These are phyloP conservation scores for Drosophila pseudotalamancana DNA, from an alignment of 2,888 invertebrate genomes.

Conservation along the genomic window DNA sequence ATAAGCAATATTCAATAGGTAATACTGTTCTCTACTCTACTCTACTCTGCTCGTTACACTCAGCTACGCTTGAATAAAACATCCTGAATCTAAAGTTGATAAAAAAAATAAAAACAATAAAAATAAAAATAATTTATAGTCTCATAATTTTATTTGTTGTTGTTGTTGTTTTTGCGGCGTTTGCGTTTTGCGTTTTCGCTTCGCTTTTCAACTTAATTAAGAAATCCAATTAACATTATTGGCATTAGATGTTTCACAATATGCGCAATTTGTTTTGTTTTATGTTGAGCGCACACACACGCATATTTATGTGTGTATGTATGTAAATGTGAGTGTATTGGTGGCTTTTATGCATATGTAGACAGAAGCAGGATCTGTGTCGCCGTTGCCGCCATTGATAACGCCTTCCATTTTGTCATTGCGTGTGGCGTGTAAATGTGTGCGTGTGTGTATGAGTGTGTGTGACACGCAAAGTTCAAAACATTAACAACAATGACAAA, in stretches of 20 bases:
- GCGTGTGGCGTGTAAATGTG: slow-evolving; percentile 33
- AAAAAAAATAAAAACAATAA: not conserved
- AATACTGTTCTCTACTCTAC: too few relatives aligned
- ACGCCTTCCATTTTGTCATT: slow-evolving; percentile 36
- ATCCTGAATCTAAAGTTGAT: not conserved
- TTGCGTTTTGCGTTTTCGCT: slow-evolving; percentile 22
- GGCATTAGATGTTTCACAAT: slow-evolving; percentile 71
- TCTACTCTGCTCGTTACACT: too few relatives aligned
- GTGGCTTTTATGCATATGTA: slow-evolving; percentile 34
- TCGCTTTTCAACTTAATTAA: slow-evolving; percentile 73
- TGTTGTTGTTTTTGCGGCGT: not conserved
- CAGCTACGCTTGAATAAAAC: too few relatives aligned
- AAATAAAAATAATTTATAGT: slow-evolving; percentile 1
- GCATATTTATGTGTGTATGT: not conserved
- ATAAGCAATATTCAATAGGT: too few relatives aligned
- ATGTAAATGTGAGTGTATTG: slow-evolving; percentile 8
- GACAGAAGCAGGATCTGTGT: slow-evolving; percentile 57
- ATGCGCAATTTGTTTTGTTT: slow-evolving; percentile 75
- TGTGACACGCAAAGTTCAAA: slow-evolving; percentile 61
- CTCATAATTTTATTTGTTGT: slow-evolving; percentile 3
- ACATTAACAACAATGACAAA: slow-evolving; percentile 71
- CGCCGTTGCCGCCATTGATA: slow-evolving; percentile 50
- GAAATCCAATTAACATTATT: slow-evolving; percentile 78
- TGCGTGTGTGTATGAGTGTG: slow-evolving; percentile 6
- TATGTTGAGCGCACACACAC: slow-evolving; percentile 32